Evolutionary conservation across 2,797 vertebrate genomes (phyloP), one percentile per base, ranked within the genome.

Genomic region (Poeciliopsis infans): DNA sequence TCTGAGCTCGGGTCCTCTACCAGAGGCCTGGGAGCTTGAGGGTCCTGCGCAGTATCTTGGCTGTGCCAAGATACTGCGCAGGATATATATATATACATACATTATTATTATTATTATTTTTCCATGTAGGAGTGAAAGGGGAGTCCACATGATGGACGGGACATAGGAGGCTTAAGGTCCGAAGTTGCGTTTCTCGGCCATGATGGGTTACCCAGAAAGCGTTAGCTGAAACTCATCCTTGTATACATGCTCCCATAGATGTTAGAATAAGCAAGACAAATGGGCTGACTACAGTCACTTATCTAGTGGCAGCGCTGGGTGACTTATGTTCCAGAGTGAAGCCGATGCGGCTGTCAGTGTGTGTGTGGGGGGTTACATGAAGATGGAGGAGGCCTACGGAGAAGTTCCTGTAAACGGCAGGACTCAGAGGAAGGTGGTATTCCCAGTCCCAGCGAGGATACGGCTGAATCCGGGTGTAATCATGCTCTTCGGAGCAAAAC

Each of bases 181-280:
- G 49, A 78, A 20, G 80, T 77, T n/a, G 96, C 96, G 51, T 90
- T 91, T 83, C 86, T 94, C 1, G 96, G 96, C 28, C 93, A 94
- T 64, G 94, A 96, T 11, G 96, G 96, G 31, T 85, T 88, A 74
- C 94, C 94, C 0, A 96, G 96, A 96, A 96, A 91, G 96, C 95
- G 57, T 96, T 96, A 86, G 93, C 95, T 92, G 28, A 84, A 59
- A n/a, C 16, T 33, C 5, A 43, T 12, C 18, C 43, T 69, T 64
- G 28, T 33, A 46, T 46, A 28, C 25, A 33, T 47, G 46, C 28
- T 72, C n/a, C n/a, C 45, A 46, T 28, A 36, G 20, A 69, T 69
- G 39, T 43, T 69, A 13, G 66, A 69, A 43, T 69, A 69, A 69
- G 66, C 66, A 69, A 43, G 66, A 69, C 66, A 69, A 69, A 57